Evolutionary conservation across 2,797 vertebrate species (phyloP), one percentile per base, ranked within the genome.

Genomic region (Hoplostethus atlanticus): DNA sequence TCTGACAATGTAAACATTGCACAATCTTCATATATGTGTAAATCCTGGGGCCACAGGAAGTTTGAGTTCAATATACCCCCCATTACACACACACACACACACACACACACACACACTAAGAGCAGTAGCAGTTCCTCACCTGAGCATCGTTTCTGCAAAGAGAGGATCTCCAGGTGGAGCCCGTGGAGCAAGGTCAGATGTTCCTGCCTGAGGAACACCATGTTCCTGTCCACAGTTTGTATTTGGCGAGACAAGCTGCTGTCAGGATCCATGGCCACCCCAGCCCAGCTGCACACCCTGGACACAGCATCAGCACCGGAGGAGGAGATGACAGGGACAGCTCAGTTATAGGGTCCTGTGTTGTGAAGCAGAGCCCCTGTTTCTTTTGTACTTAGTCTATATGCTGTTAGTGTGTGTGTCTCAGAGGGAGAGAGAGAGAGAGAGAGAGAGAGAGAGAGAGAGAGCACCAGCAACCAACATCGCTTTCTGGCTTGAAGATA

Each of bases 81-180:
- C 10, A 15, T 16, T 52, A 17, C 44, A 50, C 51, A 12, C 47
- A 55, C 47, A 46, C 28, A 48, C 44, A 48, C n/a, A 68, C 17
- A 56, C 42, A 44, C 36, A 64, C 40, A 31, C 25, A 67, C 38
- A 46, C 28, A 28, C 66, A 68, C 55, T 51, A 53, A 59, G 46
- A 68, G 46, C 16, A 69, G 17, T 28, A 44, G 28, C 0, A 13
- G 0, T 31, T 4, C 5, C 93, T 94, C 88, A 99, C 98, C 98
- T 93, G 96, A 95, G 89, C 97, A 99, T 88, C 96, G 95, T 82
- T 98, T 99, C 94, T 99, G 97, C 87, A 99, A 77, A 77, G 96
- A 96, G 13, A 98, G 95, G 91, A 98, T 97, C 92, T 99, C 98
- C 92, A 97, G 93, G 90, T 99, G 98, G 83, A 99, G 95, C 81